Percentiles rank a stretch among this genome's conserved stretches.
phyloP scores from a whole-genome alignment of 1,140 invertebrate genomes.

The Penaeus japonicus region DNA sequence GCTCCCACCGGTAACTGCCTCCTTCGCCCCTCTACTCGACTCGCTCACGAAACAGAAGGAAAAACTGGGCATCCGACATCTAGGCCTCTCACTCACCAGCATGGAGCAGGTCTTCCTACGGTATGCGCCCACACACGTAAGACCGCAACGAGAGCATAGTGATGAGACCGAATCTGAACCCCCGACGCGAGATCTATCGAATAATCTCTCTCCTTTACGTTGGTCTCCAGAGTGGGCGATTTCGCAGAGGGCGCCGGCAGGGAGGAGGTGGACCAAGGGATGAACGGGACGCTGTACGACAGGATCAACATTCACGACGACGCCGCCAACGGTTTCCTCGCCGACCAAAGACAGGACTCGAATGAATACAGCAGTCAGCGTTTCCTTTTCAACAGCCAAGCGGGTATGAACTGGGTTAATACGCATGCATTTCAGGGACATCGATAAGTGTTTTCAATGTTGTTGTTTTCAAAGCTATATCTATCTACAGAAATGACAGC shows the following conservation, averaged over 20 bases:
- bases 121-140: constrained; percentile 58
- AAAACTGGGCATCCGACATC: constrained; percentile 64
- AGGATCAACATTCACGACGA: too few species aligned
- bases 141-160: not conserved
- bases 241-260: too few species aligned
- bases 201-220: too few species aligned
- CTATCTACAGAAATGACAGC: not conserved
- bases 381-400: not conserved
- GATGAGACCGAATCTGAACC: not conserved
- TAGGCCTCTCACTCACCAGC: constrained; percentile 67
- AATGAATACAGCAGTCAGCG: not conserved
- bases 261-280: too few species aligned
- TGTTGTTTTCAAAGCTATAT: not conserved
- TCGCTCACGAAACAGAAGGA: constrained; percentile 30
- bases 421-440: too few species aligned
- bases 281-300: too few species aligned
- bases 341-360: too few species aligned
- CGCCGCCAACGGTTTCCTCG: too few species aligned
- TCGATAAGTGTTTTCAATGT: too few species aligned
- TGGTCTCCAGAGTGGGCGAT: too few species aligned
- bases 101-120: constrained; percentile 69
- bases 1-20: constrained; percentile 30
- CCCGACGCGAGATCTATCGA: too few species aligned
- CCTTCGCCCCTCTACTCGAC: constrained; percentile 48
- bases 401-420: too few species aligned